Evolutionary conservation across 2,888 invertebrate genomes (phyloP), one percentile per base, ranked within the genome.

Genomic region (Conops quadrifasciatus): DNA sequence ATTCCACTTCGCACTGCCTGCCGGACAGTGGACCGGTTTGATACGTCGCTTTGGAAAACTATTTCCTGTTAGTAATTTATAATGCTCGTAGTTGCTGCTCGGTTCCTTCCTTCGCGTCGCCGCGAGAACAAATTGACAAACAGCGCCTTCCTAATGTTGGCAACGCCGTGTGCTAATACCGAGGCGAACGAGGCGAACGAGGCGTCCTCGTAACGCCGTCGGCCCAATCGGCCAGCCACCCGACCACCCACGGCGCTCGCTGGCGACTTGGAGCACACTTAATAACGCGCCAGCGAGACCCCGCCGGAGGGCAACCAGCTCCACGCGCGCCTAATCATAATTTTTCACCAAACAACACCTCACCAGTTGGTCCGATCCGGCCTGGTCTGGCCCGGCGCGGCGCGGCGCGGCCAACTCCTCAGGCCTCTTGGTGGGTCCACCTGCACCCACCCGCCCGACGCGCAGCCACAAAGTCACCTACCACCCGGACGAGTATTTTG

Each of bases 341-440:
- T 80, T 82, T 80, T 78, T 78, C 78, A 77, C 78, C 77, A 81
- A 82, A 81, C 82, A 82, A 81, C 81, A 83, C 80, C 82, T 80
- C 78, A 76, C 75, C 76, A 75, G 77, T 76, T 77, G 78, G 78
- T 76, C 74, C 24, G 60, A 71, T 49, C 65, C n/a, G 9, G 62
- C 36, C 60, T 66, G 58, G 66, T 68, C 53, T 36, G 71, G 71
- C 63, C 63, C 60, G 56, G 65, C 24, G 60, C 66, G 36, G 69
- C 58, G 58, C 71, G 67, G 26, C 67, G 62, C 26, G 70, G 49
- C 62, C 21, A 36, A 11, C 45, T 5, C 45, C 45, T 11, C 13
- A 43, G 16, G 2, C 49, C n/a, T 21, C 58, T 26, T 58, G 26
- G 58, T 56, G 36, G 36, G 70, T 60, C 63, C 70, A 71, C 45